Evolutionary conservation across 2,113 vertebrate genomes (phyloP), one percentile per base, ranked within the genome.

Genomic region (Prietella phreatophila): DNA sequence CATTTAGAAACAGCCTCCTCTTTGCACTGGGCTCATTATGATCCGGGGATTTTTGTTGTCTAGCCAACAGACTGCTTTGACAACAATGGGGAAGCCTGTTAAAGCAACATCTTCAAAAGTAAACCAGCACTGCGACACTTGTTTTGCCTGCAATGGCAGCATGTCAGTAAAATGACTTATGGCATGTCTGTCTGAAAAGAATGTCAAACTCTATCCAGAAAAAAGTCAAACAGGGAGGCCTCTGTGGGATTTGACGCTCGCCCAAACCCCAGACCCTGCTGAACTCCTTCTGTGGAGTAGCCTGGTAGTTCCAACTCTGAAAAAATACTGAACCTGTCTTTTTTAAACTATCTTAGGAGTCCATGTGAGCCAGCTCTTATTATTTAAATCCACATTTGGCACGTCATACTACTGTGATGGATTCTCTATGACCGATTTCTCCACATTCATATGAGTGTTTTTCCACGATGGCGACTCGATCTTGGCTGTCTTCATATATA

Each of bases 21-120:
- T 42, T 88, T 88, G 89, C 71, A 75, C 87, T 91, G 76, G 90
- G 90, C 88, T 88, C 91, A 93, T 93, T 93, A 93, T 92, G 90
- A 92, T 90, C 85, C 93, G 94, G 90, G 91, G 91, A 93, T 93
- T 94, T 93, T 93, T 87, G 91, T 85, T 91, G 92, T 89, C 91
- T 93, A 91, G 90, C 85, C 90, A 71, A 92, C 89, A 93, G 94
- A 93, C 91, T 88, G 90, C 87, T 78, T 76, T 91, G 92, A 94
- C 92, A 94, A 94, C 93, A 94, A 94, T 94, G 91, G 94, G 92
- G 85, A 86, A 86, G 92, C 93, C 91, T 94, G 94, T 94, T 93
- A 91, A 91, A 91, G 90, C 88, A 90, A 93, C 91, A 93, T 89
- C 88, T 88, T 89, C 82, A 87, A 92, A 94, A 93, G 91, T 87